Evolutionary conservation across 2,888 invertebrate genomes (phyloP), one percentile per base, ranked within the genome.

Genomic region (Pseudeuparius sepicola): DNA sequence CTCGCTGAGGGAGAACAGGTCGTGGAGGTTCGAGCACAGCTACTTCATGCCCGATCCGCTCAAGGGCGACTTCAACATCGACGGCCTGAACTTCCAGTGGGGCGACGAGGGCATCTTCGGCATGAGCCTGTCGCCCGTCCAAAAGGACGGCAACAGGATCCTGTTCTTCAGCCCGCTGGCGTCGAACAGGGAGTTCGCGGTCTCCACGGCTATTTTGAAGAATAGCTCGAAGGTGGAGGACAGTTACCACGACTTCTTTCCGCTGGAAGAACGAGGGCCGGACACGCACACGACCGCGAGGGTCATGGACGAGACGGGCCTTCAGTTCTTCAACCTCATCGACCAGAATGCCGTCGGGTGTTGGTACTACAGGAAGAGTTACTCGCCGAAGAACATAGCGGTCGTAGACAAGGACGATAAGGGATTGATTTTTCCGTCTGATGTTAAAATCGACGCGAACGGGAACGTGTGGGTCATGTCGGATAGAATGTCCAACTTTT

Each of bases 71-170:
- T 85, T 76, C 57, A 82, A 79, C 52, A 74, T 84, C 40, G 83
- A 75, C 4, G 84, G 85, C 0, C 61, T 86, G 7, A 85, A 85
- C 57, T 86, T 85, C 70, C 85, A 86, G 57, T 88, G 87, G 87
- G 75, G 74, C 14, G 75, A 76, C 45, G 87, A 51, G 24, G 51
- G 50, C 9, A 78, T 85, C 40, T 86, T 86, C 46, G 86, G 86
- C 2, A 75, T 85, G 59, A 71, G 80, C 1, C 57, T 85, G 2
- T 77, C 83, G 0, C 77, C 84, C 0, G 54, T 70, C 4, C 71
- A 75, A 10, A 50, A 63, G 6, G 77, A 80, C 50, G 83, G 84
- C 11, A 80, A 63, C 52, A 72, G 80, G 48, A 77, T 73, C 0
- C 64, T 87, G 24, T 83, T 75, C 60, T 87, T 87, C 63, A 81